Evolutionary conservation across 2,113 vertebrate genomes (phyloP).

Genomic region (Eclectus roratus): DNA sequence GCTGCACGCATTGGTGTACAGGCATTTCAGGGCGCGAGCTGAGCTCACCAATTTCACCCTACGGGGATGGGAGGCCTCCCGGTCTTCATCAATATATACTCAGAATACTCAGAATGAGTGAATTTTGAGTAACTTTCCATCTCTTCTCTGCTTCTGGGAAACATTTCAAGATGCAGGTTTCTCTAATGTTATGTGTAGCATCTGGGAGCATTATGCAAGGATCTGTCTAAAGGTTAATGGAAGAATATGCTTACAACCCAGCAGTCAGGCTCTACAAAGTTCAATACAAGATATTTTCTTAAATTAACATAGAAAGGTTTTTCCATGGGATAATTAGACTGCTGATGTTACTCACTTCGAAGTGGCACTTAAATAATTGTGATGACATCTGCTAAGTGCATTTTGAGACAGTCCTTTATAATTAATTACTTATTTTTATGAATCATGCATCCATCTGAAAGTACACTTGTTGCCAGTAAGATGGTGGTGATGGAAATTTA

Average conservation of each 20-base stretch:
- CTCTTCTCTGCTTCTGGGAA: neutral
- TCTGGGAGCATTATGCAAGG: neutral
- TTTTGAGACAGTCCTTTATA: constrained; percentile 53
- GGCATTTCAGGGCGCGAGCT: no score
- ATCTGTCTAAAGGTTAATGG: constrained; percentile 1
- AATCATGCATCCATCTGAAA: constrained; percentile 34
- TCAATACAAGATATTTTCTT: neutral
- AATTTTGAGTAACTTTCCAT: neutral
- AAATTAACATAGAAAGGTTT: neutral
- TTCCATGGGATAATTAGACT: constrained; percentile 21
- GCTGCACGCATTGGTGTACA: no score
- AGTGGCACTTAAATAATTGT: constrained; percentile 51
- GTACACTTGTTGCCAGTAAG: neutral
- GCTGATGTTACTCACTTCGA: constrained; percentile 4
- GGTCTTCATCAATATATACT: no score
- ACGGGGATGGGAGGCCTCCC: no score
- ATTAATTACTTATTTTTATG: constrained; percentile 61
- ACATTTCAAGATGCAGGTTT: neutral
- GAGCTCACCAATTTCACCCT: no score
- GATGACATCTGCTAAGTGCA: constrained; percentile 54
- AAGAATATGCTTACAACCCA: neutral
- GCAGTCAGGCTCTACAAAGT: neutral
- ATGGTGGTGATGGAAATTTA: constrained; percentile 12
- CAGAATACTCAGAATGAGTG: neutral
- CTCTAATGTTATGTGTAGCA: neutral